These are phyloP conservation scores for Cotesia congregata DNA, from an alignment of 2,888 invertebrate species.

Conservation along the genomic window DNA sequence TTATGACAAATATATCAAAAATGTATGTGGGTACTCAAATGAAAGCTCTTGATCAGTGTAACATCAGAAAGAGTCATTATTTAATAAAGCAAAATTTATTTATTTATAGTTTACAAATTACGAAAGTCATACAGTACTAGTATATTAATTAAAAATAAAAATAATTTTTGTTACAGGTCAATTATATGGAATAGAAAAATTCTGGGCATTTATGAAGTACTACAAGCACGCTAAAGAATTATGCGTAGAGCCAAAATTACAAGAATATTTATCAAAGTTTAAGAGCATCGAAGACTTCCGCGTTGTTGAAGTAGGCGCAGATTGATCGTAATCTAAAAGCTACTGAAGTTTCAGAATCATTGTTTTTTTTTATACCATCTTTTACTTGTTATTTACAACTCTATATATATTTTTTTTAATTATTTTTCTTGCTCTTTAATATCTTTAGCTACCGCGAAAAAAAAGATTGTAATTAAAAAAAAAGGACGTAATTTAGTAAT, in stretches of 20 bases:
- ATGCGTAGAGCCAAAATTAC: slow-evolving; percentile 81
- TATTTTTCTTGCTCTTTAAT: not conserved
- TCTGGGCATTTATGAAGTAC: slow-evolving; percentile 99
- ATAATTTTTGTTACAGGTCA: slow-evolving; percentile 77
- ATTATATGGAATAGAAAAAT: slow-evolving; percentile 98
- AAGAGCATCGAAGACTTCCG: slow-evolving; percentile 92
- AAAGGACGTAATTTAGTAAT: not conserved
- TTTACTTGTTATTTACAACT: not conserved
- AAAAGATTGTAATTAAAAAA: not conserved
- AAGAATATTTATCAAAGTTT: slow-evolving; percentile 82
- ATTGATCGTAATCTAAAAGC: not conserved
- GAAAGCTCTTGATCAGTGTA: too few relatives aligned
- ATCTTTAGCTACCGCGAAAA: not conserved
- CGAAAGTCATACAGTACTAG: too few relatives aligned
- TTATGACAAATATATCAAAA: too few relatives aligned
- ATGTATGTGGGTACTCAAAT: too few relatives aligned
- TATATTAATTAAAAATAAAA: too few relatives aligned
- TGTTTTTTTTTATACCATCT: not conserved
- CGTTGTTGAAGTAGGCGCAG: slow-evolving; percentile 77
- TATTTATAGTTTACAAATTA: too few relatives aligned
- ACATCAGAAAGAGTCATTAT: too few relatives aligned
- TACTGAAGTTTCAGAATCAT: not conserved
- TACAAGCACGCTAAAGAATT: slow-evolving; percentile 86
- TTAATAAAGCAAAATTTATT: too few relatives aligned
- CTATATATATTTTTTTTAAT: not conserved